Conservation (phyloP, 2,797 vertebrate genomes). For the Betta splendens region DNA sequence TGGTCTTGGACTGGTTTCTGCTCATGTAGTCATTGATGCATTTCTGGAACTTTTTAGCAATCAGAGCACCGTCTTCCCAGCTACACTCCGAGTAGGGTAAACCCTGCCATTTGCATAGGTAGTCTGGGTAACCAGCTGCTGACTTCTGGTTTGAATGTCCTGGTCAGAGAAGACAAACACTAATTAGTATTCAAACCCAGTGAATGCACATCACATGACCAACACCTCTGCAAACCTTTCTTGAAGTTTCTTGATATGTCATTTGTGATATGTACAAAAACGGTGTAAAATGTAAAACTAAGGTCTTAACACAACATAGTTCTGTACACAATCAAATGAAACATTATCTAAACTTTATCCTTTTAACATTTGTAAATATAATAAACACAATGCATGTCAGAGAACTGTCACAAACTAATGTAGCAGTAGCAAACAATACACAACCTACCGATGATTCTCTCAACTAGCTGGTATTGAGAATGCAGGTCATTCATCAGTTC, state of each 20-base stretch:
- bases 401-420: too few species aligned
- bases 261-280: too few species aligned
- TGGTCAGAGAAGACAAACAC: slow-evolving; percentile 61
- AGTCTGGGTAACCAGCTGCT: slow-evolving; percentile 95
- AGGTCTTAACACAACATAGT: too few species aligned
- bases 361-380: too few species aligned
- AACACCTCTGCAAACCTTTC: too few species aligned
- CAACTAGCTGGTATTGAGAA: slow-evolving; percentile 97
- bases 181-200: neutral
- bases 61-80: slow-evolving; percentile 97
- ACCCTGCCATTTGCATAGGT: slow-evolving; percentile 98
- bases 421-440: neutral
- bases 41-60: slow-evolving; percentile 93
- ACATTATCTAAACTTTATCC: too few species aligned
- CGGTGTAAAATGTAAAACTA: too few species aligned
- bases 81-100: slow-evolving; percentile 97
- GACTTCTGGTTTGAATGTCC: slow-evolving; percentile 99
- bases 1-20: slow-evolving; percentile 95
- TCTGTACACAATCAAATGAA: too few species aligned
- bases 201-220: too few species aligned
- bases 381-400: too few species aligned
- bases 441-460: slow-evolving; percentile 93
- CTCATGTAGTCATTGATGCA: slow-evolving; percentile 94
- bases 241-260: too few species aligned
- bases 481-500: slow-evolving; percentile 96